Percentiles rank a stretch among this genome's conserved stretches.
Evolutionary conservation across 1,140 invertebrate species (phyloP).

Genomic region (Polyergus mexicanus): DNA sequence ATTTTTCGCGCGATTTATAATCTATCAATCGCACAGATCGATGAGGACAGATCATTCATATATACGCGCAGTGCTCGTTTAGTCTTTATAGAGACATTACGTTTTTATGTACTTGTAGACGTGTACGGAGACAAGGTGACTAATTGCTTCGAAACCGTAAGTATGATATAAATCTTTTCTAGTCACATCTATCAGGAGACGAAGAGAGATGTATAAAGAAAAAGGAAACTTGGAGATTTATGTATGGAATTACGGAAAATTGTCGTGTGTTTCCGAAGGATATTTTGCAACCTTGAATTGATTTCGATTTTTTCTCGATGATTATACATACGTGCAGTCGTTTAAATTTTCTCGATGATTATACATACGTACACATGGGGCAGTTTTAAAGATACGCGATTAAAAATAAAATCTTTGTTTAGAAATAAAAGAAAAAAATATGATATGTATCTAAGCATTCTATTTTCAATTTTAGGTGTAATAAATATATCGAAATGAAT

Average conservation of each 20-base stretch:
- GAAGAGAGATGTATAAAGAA: neutral
- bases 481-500: no score
- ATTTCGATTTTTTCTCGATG: neutral
- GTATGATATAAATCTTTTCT: neutral
- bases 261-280: neutral
- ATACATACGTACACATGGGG: no score
- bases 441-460: no score
- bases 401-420: no score
- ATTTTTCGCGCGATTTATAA: neutral
- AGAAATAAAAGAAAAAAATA: no score
- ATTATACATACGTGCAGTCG: neutral
- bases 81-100: neutral
- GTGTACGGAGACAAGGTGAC: neutral
- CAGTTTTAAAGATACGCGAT: no score
- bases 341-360: neutral
- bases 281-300: neutral
- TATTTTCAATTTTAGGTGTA: no score
- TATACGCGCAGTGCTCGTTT: neutral
- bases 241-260: neutral
- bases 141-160: conserved; percentile 6
- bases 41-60: conserved; percentile 11
- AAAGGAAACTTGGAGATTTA: neutral
- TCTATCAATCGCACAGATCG: neutral
- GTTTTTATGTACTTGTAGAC: neutral
- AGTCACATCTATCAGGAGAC: neutral